These are phyloP conservation scores for Ophioninae sp. DNA, from an alignment of 2,888 invertebrate species.

Conservation along the genomic window DNA sequence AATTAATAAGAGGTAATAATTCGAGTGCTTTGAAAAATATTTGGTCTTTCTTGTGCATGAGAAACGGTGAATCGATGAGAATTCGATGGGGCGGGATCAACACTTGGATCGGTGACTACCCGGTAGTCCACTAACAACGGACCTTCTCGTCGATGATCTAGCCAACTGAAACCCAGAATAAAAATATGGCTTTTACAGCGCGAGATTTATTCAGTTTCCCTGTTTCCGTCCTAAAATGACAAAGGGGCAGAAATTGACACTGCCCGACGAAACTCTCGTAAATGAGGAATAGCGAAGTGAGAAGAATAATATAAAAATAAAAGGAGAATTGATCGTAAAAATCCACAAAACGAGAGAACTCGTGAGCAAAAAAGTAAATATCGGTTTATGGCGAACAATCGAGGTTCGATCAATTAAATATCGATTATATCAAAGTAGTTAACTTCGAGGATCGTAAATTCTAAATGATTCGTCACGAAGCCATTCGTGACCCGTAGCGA, in stretches of 20 bases:
- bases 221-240: background rate
- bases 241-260: background rate
- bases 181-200: background rate
- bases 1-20: too few species aligned
- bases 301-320: background rate
- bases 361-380: background rate
- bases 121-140: too few species aligned
- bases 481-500: background rate
- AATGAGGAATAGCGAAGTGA: background rate
- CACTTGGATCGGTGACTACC: too few species aligned
- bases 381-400: background rate
- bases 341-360: background rate
- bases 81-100: too few species aligned
- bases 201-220: background rate
- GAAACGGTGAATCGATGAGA: too few species aligned
- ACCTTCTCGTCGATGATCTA: too few species aligned
- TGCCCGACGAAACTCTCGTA: background rate
- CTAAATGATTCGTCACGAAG: background rate
- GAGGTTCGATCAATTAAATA: background rate
- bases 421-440: background rate
- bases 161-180: too few species aligned
- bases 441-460: background rate
- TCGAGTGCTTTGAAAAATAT: too few species aligned
- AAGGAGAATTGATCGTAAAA: background rate
- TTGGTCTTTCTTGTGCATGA: too few species aligned